Percentiles rank a stretch among this genome's conserved stretches.
phyloP scores from a whole-genome alignment of 1,140 invertebrate species.

The Papilio glaucus region DNA sequence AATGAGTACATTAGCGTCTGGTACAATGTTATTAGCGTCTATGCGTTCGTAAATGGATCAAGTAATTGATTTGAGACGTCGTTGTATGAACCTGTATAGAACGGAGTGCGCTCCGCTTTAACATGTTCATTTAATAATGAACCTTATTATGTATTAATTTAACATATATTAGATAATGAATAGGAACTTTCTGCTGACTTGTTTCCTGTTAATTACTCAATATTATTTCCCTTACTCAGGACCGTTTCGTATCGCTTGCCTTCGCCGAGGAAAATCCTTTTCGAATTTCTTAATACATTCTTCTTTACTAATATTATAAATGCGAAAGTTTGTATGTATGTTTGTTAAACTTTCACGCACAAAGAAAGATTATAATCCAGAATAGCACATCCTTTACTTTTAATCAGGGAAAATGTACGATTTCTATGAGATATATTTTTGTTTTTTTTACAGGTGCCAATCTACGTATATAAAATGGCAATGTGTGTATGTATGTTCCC shows the following conservation, averaged over 20 bases:
- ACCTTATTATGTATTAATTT: background rate
- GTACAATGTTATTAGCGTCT: background rate
- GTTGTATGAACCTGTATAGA: background rate
- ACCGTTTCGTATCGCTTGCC: background rate
- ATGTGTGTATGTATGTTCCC: too few species aligned
- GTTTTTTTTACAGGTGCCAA: too few species aligned
- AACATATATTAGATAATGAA: background rate
- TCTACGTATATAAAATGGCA: too few species aligned
- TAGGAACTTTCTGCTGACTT: conserved; percentile 1
- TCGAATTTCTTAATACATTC: too few species aligned
- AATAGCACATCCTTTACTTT: too few species aligned
- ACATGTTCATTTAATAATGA: background rate
- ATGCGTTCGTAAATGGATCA: conserved; percentile 18
- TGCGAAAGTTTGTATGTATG: too few species aligned
- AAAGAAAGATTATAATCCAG: too few species aligned
- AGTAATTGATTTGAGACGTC: conserved; percentile 19
- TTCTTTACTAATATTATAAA: too few species aligned
- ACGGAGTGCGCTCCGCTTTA: background rate
- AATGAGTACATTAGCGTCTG: conserved; percentile 2
- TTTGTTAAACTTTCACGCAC: too few species aligned
- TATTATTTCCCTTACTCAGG: background rate
- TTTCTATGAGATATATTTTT: too few species aligned
- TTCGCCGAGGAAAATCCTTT: too few species aligned
- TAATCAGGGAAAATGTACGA: too few species aligned
- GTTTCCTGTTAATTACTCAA: background rate